Base-by-base conservation (phyloP, 2,797 vertebrate species). In the Cyprinella venusta region DNA sequence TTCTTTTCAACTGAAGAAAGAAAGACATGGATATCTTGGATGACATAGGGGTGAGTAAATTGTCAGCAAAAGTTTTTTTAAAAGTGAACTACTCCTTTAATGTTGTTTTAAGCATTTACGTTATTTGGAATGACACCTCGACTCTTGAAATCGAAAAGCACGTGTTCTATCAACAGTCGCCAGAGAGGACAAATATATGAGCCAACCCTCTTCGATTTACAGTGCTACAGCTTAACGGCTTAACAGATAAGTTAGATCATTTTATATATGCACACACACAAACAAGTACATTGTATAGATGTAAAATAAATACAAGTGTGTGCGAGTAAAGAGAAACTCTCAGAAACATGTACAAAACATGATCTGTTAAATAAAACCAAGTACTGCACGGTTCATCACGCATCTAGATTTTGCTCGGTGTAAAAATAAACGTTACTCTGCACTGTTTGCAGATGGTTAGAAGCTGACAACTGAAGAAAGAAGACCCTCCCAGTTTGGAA, bases 391-490 rank as follows among this genome's bases (percentile, higher is more conserved):
- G 26, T 69, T 84, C 50, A 84, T 9, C 70, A 87, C 10, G 61
- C 45, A 70, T 84, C 84, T 87, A 86, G 65, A 45, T 81, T 78
- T 83, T 75, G 79, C 79, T 92, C 94, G 42, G 52, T 71, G 84
- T 84, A 95, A 95, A 96, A 96, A 95, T 92, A 94, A 95, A 94
- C 90, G 93, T 94, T 94, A 95, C 93, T 95, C 94, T 94, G 94
- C 89, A 93, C 92, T 94, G 91, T 80, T 50, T 81, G 84, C 87
- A 88, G 82, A 86, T 5, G 45, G 84, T 12, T 75, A 36, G 56
- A 79, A 81, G 89, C 78, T 65, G 86, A 83, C 80, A 89, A 88
- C 88, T 90, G 88, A 90, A 90, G 89, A 88, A 92, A 92, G 90
- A 87, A 80, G 76, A 84, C 81, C 81, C 68, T 42, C 88, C 87